phyloP scores from a whole-genome alignment of 2,797 vertebrate species.

The Lepus oiostolus region DNA sequence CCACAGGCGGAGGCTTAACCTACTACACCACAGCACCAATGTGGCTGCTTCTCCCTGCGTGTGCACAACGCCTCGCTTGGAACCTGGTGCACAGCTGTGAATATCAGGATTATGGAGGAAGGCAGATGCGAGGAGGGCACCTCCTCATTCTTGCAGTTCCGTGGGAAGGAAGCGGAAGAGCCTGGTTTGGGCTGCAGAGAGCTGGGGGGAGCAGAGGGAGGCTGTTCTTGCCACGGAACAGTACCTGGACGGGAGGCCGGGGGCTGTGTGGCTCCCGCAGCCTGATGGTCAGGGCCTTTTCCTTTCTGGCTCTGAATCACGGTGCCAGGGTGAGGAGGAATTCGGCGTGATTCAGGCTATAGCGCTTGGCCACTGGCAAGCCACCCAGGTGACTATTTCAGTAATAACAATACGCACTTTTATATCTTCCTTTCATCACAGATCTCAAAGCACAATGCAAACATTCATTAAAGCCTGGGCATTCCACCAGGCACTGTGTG shows the following conservation, averaged over 20 bases:
- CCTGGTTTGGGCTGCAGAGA: not conserved
- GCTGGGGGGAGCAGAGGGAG: not conserved
- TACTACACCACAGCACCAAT: no score
- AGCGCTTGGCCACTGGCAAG: conserved; percentile 33
- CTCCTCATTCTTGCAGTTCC: not conserved
- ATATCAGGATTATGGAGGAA: not conserved
- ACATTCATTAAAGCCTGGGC: conserved; percentile 78
- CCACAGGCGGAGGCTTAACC: no score
- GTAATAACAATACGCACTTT: conserved; percentile 77
- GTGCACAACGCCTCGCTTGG: not conserved
- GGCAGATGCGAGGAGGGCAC: not conserved
- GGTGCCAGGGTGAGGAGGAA: not conserved
- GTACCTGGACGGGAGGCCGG: not conserved
- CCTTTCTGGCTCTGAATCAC: conserved; percentile 62
- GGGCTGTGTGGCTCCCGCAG: not conserved
- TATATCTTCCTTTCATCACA: conserved; percentile 80
- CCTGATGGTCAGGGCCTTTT: conserved; percentile 26
- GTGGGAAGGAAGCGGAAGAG: not conserved
- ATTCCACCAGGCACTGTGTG: conserved; percentile 43
- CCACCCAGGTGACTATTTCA: conserved; percentile 61
- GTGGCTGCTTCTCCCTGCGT: no score
- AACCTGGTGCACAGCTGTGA: no score
- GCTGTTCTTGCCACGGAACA: accelerated
- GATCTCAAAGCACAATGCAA: conserved; percentile 70
- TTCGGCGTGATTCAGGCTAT: conserved; percentile 71